A percentile compares a stretch with the other conserved stretches of the same genome.
Evolutionary conservation across 2,113 vertebrate genomes (phyloP).

Genomic region (Sinocyclocheilus rhinocerous): DNA sequence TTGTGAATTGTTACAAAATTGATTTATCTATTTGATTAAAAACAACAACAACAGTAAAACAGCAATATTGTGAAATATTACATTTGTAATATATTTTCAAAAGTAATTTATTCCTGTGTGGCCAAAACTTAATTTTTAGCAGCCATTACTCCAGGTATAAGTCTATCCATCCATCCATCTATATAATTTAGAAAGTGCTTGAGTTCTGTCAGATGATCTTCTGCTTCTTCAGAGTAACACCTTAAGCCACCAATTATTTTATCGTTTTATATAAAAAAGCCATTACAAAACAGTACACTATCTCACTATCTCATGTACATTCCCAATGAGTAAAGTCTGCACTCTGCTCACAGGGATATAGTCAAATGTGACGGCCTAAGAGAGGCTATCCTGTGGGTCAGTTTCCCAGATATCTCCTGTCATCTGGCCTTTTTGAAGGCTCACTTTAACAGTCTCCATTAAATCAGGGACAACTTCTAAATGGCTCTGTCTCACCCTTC

Average conservation of each 20-base stretch:
- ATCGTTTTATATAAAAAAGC: not conserved
- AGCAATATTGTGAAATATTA: too few relatives aligned
- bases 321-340: not conserved
- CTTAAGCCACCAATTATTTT: not conserved
- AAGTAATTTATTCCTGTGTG: too few relatives aligned
- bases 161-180: too few relatives aligned
- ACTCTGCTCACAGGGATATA: not conserved
- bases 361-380: slow-evolving; percentile 32
- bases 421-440: slow-evolving; percentile 19
- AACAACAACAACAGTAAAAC: too few relatives aligned
- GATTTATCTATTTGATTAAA: too few relatives aligned
- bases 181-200: not conserved
- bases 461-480: slow-evolving; percentile 45
- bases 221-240: not conserved
- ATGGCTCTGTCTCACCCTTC: slow-evolving; percentile 41
- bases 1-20: too few relatives aligned
- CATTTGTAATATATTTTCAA: too few relatives aligned
- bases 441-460: slow-evolving; percentile 48
- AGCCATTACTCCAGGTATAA: too few relatives aligned
- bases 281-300: not conserved
- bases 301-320: not conserved
- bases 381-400: slow-evolving; percentile 39
- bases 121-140: too few relatives aligned
- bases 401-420: slow-evolving; percentile 34
- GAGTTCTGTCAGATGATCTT: not conserved